Base-by-base conservation (phyloP, 2,113 vertebrate genomes). In the Poecilia latipinna region DNA sequence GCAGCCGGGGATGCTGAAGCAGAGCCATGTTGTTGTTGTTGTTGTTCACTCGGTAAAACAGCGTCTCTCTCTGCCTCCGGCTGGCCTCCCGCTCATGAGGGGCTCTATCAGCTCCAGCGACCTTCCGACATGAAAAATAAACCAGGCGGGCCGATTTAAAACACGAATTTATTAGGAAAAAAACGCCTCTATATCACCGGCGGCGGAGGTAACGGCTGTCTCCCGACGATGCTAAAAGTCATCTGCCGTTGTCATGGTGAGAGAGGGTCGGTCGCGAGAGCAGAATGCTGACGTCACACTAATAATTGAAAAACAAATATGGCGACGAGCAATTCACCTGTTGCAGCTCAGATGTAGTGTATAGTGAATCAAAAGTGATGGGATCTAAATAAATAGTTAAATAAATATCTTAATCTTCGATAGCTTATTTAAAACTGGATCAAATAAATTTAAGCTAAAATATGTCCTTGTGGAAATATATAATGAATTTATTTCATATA, bases 21-120 rank as follows among this genome's bases (percentile, higher is more conserved):
- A 69, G 80, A 75, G 85, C 86, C 90, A 88, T 90, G 83, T 89
- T 93, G 86, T 88, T 91, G 57, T 88, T 93, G 86, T 88, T 93
- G 86, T 86, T 57, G 85, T 82, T 92, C 77, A 70, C 67, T 79
- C 69, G 69, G 70, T 62, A 28, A 42, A 29, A 65, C 74, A 62
- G 78, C 74, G 74, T 67, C 77, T 82, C 72, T 69, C 74, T 62
- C 83, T 61, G 68, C 75, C 83, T 82, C 72, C 78, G 31, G 77
- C 68, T 3, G 71, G 26, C 70, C 64, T 74, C 72, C 75, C 37
- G 24, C 39, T 24, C 79, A 79, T 68, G 57, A 62, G 63, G 24
- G n/a, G 61, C 63, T 74, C 10, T 6, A 70, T 1, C 37, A 17
- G 35, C 57, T 5, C 33, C 28, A 4, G 24, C 1, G 15, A 3